Evolutionary conservation across 2,888 invertebrate genomes (phyloP).

Genomic region (Stegophylla sp.): DNA sequence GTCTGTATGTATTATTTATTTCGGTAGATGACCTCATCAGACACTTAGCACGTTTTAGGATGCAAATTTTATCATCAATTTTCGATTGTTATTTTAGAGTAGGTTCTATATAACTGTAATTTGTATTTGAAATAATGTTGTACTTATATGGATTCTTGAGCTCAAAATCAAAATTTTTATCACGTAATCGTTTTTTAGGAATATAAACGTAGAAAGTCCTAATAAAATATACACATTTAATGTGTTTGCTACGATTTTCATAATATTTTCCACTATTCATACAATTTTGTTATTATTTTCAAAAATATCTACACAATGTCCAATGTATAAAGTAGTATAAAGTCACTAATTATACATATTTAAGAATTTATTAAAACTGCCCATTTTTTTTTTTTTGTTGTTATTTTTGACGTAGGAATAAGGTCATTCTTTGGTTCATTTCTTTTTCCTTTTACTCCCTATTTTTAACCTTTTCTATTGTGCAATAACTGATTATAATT

Average conservation of each 20-base stretch:
- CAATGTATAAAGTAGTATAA: too few species aligned
- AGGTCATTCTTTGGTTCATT: slow-evolving; percentile 12
- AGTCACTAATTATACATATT: too few species aligned
- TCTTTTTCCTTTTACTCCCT: background rate
- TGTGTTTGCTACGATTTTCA: too few species aligned
- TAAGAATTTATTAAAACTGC: too few species aligned
- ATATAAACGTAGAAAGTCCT: background rate
- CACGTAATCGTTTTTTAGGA: background rate
- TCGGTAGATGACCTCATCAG: slow-evolving; percentile 42
- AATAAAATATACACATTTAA: too few species aligned
- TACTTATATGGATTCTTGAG: background rate
- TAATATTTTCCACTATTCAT: too few species aligned
- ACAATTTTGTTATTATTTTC: too few species aligned
- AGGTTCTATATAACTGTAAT: background rate
- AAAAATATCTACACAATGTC: too few species aligned
- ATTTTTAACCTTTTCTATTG: slow-evolving; percentile 29
- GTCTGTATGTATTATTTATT: slow-evolving; percentile 28
- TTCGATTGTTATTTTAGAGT: slow-evolving; percentile 4
- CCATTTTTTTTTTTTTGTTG: background rate
- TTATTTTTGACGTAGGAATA: background rate
- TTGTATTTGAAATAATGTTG: background rate
- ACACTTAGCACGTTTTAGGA: slow-evolving; percentile 26
- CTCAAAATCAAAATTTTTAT: slow-evolving; percentile 15
- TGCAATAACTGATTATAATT: slow-evolving; percentile 10
- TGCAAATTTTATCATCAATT: slow-evolving; percentile 13